Base-by-base conservation (phyloP, 2,113 vertebrate genomes). In the Rana temporaria region DNA sequence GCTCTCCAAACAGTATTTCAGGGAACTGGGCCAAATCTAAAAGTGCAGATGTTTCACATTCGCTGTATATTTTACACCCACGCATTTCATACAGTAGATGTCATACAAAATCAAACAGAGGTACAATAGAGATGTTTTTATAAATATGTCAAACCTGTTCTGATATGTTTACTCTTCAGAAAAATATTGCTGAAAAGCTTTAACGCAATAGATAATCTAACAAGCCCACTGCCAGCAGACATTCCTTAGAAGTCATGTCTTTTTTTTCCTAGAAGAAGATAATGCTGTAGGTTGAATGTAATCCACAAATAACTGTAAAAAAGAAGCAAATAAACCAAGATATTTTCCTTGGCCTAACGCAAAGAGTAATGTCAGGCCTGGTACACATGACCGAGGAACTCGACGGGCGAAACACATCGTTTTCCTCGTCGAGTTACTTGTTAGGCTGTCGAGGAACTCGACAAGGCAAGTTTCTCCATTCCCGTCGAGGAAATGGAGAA, bases 181-280 rank as follows among this genome's bases (percentile, higher is more conserved):
- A 56, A 74, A 59, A 74, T 38, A 59, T 59, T n/a, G 26, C 17
- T 75, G 12, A 62, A 16, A 75, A 60, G 30, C 56, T 75, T 62
- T 42, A 22, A 38, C 12, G 34, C 48, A 19, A 19, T 38, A 32
- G 19, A 42, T 60, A 15, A 60, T 14, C 72, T 38, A 34, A 15
- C n/a, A n/a, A 59, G 52, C 22, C 5, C 57, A 14, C 32, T 60
- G 71, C 71, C 71, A 74, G 71, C 71, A 74, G 71, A 74, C 71
- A 74, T 74, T 60, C 55, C 71, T 59, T n/a, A 38, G 30, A 59
- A 74, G 71, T 59, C 57, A 18, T 66, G 56, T 9, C 34, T 75
- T 74, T 73, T 73, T 57, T 22, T 60, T 42, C 59, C 56, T 62
- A 32, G 32, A 62, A 75, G 22, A 20, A 32, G 38, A 60, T 22